phyloP scores from a whole-genome alignment of 1,140 invertebrate genomes.

The Zaprionus nigranus region DNA sequence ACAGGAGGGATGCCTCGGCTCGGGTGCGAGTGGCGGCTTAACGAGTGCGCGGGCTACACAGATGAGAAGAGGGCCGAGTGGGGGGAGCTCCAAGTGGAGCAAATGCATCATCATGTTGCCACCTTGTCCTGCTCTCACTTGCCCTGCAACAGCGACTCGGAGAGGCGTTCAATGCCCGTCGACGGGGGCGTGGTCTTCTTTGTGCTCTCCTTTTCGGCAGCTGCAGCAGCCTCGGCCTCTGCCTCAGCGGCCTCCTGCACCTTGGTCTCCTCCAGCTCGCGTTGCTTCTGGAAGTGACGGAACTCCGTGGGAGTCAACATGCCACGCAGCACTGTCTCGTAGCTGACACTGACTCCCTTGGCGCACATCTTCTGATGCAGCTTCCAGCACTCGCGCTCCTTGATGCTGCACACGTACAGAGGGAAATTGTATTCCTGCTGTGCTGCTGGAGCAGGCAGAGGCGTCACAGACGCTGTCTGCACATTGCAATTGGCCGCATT shows the following conservation, averaged over 20 bases:
- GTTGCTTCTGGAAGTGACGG: conserved; percentile 86
- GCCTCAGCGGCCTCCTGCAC: conserved; percentile 64
- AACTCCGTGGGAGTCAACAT: conserved; percentile 90
- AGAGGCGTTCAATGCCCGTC: conserved; percentile 74
- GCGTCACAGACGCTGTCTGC: conserved; percentile 28
- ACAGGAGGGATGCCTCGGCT: background rate
- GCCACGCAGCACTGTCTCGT: conserved; percentile 89
- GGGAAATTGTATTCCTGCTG: conserved; percentile 71
- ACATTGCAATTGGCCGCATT: conserved; percentile 68
- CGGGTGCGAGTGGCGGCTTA: background rate
- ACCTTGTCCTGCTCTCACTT: conserved; percentile 34
- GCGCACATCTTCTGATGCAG: conserved; percentile 89
- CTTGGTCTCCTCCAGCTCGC: conserved; percentile 75
- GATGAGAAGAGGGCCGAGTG: background rate
- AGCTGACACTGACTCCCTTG: conserved; percentile 89
- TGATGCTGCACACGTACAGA: conserved; percentile 84
- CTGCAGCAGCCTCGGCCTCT: conserved; percentile 52
- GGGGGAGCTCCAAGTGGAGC: background rate
- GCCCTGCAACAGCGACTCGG: conserved; percentile 65
- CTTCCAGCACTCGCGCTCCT: conserved; percentile 89
- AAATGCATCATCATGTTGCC: background rate
- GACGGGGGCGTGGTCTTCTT: conserved; percentile 45
- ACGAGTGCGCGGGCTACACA: background rate
- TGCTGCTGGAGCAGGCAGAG: conserved; percentile 12
- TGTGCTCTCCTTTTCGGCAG: conserved; percentile 47